These are phyloP conservation scores for Neosilurus hyrtlii DNA, from an alignment of 2,797 vertebrate species.

Conservation along the genomic window DNA sequence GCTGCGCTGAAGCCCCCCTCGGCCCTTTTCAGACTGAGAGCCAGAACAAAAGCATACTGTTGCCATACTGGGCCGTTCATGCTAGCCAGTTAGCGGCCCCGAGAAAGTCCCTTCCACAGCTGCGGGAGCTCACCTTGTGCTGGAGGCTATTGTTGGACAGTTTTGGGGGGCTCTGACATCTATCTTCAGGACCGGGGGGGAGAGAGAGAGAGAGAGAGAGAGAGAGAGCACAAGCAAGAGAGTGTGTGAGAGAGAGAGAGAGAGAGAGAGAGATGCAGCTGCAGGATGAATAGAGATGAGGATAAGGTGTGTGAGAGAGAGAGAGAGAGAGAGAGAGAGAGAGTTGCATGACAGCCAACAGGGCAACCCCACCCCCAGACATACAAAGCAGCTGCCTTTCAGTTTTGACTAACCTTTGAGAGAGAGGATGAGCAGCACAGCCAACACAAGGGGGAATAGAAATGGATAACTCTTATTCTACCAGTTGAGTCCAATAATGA, in stretches of 20 bases:
- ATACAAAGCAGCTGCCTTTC: slow-evolving; percentile 49
- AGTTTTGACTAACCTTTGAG: slow-evolving; percentile 58
- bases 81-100: slow-evolving; percentile 59
- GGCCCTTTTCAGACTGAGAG: slow-evolving; percentile 88
- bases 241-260: slow-evolving; percentile 74
- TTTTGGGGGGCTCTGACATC: slow-evolving; percentile 98
- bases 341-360: slow-evolving; percentile 66
- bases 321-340: too few relatives aligned
- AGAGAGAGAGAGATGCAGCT: slow-evolving; percentile 73
- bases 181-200: slow-evolving; percentile 82
- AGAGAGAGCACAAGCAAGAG: slow-evolving; percentile 55
- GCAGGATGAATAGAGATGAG: slow-evolving; percentile 63
- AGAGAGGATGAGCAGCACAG: neutral
- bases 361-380: slow-evolving; percentile 76
- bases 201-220: slow-evolving; percentile 79
- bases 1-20: slow-evolving; percentile 63
- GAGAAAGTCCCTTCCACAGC: slow-evolving; percentile 69
- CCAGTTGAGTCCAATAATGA: neutral
- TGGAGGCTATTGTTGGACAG: slow-evolving; percentile 93
- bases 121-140: slow-evolving; percentile 88
- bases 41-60: slow-evolving; percentile 99
- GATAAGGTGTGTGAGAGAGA: slow-evolving; percentile 56
- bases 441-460: neutral
- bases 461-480: neutral
- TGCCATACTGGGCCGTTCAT: slow-evolving; percentile 99